Percentiles rank a stretch among this genome's conserved stretches.
Conservation (phyloP, 2,113 vertebrate genomes). For the Cinclus cinclus region DNA sequence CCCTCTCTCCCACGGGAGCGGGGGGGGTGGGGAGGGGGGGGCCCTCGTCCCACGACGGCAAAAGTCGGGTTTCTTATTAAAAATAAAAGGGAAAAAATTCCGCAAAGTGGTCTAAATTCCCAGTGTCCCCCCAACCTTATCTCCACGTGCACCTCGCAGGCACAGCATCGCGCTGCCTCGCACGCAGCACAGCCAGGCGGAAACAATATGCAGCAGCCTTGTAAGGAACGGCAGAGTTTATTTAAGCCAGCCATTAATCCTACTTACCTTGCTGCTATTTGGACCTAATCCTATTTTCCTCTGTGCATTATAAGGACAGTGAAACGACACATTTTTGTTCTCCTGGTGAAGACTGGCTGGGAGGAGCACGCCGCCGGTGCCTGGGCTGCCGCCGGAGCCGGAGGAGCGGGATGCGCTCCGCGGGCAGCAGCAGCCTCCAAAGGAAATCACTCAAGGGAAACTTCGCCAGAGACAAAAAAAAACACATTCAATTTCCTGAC, state of each 20-base stretch:
- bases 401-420: neutral
- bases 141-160: slow-evolving; percentile 21
- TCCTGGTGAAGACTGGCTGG: neutral
- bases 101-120: neutral
- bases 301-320: slow-evolving; percentile 40
- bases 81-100: neutral
- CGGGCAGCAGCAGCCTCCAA: slow-evolving; percentile 70
- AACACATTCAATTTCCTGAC: slow-evolving; percentile 72
- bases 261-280: slow-evolving; percentile 75
- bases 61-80: neutral
- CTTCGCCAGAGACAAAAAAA: slow-evolving; percentile 70
- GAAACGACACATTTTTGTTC: slow-evolving; percentile 47
- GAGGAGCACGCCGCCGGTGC: neutral
- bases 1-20: neutral
- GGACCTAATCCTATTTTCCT: slow-evolving; percentile 75
- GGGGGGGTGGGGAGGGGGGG: rapidly evolving
- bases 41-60: neutral
- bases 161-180: slow-evolving; percentile 22
- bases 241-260: slow-evolving; percentile 63
- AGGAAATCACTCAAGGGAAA: slow-evolving; percentile 82
- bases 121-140: neutral
- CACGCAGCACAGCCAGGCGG: slow-evolving; percentile 3
- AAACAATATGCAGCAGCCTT: slow-evolving; percentile 39
- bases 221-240: slow-evolving; percentile 30
- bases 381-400: neutral